Conservation (phyloP, 2,888 invertebrate genomes). For the Diarsia brunnea region DNA sequence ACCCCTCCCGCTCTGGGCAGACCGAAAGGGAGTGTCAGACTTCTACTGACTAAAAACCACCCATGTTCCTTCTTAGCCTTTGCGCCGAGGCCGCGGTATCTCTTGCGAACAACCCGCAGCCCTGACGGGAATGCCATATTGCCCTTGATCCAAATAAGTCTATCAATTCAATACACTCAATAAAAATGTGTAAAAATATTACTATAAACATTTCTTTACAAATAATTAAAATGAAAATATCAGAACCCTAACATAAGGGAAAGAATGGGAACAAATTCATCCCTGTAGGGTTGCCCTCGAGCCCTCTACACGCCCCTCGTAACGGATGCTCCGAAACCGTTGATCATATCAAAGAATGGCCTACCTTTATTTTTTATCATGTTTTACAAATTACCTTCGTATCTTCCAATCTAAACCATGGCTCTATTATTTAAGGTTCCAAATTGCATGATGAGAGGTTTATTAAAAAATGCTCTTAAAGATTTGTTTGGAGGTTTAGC, state of each 20-base stretch:
- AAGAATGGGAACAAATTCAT: slow-evolving; percentile 58
- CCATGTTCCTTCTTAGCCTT: no score
- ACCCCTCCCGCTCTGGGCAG: no score
- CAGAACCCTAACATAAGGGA: slow-evolving; percentile 45
- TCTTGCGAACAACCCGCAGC: no score
- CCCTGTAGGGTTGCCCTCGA: slow-evolving; percentile 30
- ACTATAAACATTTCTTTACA: slow-evolving; percentile 40
- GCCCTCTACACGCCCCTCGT: slow-evolving; percentile 57
- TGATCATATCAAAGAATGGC: slow-evolving; percentile 66
- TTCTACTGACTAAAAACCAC: no score
- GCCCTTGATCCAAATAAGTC: slow-evolving; percentile 4
- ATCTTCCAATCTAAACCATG: slow-evolving; percentile 4
- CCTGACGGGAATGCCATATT: no score
- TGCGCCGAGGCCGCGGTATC: no score
- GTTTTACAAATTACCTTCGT: slow-evolving; percentile 31
- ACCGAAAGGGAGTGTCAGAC: no score
- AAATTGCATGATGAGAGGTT: slow-evolving; percentile 15
- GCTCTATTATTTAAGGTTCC: not conserved
- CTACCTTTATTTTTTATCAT: slow-evolving; percentile 46
- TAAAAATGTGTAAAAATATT: slow-evolving; percentile 52
- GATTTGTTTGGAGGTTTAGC: slow-evolving; percentile 51
- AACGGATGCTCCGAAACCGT: slow-evolving; percentile 69
- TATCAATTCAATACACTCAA: slow-evolving; percentile 22
- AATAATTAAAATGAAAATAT: slow-evolving; percentile 50
- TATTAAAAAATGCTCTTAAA: slow-evolving; percentile 29